These are phyloP conservation scores for Mastomys natalensis DNA, from an alignment of 2,113 vertebrate genomes.

Conservation along the genomic window DNA sequence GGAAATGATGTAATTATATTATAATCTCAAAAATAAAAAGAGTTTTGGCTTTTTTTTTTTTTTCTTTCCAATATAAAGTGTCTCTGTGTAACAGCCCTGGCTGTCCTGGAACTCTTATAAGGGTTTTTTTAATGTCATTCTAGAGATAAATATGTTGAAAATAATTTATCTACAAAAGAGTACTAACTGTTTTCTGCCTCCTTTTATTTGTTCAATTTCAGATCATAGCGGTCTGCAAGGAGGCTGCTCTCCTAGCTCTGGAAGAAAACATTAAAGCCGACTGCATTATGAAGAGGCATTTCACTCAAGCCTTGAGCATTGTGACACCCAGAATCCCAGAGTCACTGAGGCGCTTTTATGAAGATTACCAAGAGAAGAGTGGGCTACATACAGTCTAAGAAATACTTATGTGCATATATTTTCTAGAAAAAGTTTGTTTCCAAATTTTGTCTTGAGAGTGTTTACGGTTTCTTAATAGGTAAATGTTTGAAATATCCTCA, in stretches of 20 bases:
- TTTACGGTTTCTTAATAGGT: conserved; percentile 48
- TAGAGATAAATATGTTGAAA: background rate
- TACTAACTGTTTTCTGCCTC: background rate
- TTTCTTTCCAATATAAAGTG: background rate
- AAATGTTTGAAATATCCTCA: conserved; percentile 54
- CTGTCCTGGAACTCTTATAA: background rate
- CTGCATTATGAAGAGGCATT: conserved; percentile 88
- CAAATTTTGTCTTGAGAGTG: conserved; percentile 64
- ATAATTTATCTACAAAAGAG: background rate
- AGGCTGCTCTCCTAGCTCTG: conserved; percentile 95
- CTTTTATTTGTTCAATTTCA: conserved; percentile 84
- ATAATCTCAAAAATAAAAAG: background rate
- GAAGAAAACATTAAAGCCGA: conserved; percentile 94
- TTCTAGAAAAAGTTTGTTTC: conserved; percentile 69
- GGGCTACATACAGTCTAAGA: conserved; percentile 89
- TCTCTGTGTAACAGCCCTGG: background rate
- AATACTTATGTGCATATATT: background rate
- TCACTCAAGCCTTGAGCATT: conserved; percentile 88
- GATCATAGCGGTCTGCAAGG: conserved; percentile 95
- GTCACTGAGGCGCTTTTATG: conserved; percentile 92
- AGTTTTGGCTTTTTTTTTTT: background rate
- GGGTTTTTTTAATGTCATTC: background rate
- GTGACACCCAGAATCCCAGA: conserved; percentile 94
- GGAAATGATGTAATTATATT: background rate
- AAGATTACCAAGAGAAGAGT: conserved; percentile 91